Percentiles rank a stretch among this genome's conserved stretches.
Conservation (phyloP, 1,140 invertebrate species). For the Whitmania pigra region DNA sequence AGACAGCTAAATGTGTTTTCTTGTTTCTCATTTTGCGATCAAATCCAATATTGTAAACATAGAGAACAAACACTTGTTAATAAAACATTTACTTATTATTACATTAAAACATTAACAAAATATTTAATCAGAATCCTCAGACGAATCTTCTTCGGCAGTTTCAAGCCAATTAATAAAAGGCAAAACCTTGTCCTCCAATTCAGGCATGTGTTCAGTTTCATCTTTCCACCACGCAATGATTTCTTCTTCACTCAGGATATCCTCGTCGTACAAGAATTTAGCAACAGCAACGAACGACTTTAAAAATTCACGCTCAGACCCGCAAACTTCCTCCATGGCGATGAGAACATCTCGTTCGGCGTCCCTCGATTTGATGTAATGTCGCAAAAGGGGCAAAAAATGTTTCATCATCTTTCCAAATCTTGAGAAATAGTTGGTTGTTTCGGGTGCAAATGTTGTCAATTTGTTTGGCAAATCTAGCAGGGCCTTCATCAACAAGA, state of each 20-base stretch:
- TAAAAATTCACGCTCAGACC: neutral
- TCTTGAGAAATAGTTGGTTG: neutral
- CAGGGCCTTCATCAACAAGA: slow-evolving; percentile 4
- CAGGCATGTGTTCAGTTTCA: neutral
- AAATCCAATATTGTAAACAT: no score
- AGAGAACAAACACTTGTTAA: no score
- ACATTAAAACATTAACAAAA: no score
- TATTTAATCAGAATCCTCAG: slow-evolving; percentile 1
- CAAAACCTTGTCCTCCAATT: neutral
- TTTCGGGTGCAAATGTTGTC: neutral
- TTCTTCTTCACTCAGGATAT: slow-evolving; percentile 10
- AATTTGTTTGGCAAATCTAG: slow-evolving; percentile 5
- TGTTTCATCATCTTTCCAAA: neutral
- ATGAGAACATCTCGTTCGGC: neutral
- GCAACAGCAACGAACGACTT: neutral
- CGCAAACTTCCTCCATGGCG: neutral
- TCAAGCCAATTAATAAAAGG: slow-evolving; percentile 15
- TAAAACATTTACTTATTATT: no score
- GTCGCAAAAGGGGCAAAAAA: slow-evolving; percentile 10
- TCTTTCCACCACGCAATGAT: slow-evolving; percentile 8
- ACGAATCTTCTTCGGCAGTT: slow-evolving; percentile 13
- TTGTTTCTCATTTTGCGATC: no score
- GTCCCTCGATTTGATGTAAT: neutral
- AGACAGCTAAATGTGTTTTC: no score
- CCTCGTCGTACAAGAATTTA: slow-evolving; percentile 1